Percentiles rank a stretch among this genome's conserved stretches.
Evolutionary conservation across 2,797 vertebrate genomes (phyloP).

Genomic region (Mus caroli): DNA sequence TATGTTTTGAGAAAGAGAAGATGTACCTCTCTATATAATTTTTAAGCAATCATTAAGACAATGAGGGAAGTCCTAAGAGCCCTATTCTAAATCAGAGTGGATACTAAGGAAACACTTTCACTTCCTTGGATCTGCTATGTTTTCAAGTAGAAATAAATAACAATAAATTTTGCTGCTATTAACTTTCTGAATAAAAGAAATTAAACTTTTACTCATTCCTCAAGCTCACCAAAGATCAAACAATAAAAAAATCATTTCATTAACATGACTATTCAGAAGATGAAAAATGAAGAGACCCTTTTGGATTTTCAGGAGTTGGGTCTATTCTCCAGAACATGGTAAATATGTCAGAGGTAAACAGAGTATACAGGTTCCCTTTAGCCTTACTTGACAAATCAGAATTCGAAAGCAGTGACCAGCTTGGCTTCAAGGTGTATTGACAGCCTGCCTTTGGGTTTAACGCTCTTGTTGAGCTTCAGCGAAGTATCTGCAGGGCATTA

Average conservation of each 20-base stretch:
- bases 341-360: background rate
- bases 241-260: background rate
- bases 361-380: background rate
- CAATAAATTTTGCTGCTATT: background rate
- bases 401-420: background rate
- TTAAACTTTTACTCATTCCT: background rate
- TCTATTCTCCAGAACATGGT: background rate
- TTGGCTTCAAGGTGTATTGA: background rate
- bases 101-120: background rate
- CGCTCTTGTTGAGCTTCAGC: background rate
- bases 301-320: background rate
- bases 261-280: background rate
- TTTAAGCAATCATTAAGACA: slow-evolving; percentile 53
- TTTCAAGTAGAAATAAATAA: background rate
- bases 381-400: background rate
- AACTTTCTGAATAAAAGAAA: background rate
- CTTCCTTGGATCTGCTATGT: background rate
- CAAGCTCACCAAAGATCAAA: background rate
- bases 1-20: slow-evolving; percentile 28
- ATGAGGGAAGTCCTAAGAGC: background rate
- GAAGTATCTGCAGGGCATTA: background rate
- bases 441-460: background rate
- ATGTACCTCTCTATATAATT: background rate
- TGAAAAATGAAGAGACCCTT: background rate
- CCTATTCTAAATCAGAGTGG: slow-evolving; percentile 51